Base-by-base conservation (phyloP, 2,113 vertebrate genomes). In the Dicentrarchus labrax region DNA sequence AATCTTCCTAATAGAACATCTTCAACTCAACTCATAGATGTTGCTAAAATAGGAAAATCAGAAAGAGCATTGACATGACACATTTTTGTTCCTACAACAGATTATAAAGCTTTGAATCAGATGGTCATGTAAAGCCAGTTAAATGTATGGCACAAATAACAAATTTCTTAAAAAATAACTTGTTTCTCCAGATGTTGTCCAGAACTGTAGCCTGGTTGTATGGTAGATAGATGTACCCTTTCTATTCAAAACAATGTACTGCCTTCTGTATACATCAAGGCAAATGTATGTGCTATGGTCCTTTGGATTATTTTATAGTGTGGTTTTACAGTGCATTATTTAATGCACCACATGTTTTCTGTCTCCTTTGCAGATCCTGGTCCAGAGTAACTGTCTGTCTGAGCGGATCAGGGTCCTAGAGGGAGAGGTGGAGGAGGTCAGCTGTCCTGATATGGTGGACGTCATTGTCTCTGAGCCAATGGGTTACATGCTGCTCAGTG, bases 401-500 rank as follows among this genome's bases (percentile, higher is more conserved):
- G 95, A 96, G 72, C 95, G 92, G 70, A 96, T 97, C 74, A 88
- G 60, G 36, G 91, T 97, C 76, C 75, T 97, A 22, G 78, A 88
- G 56, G 95, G 95, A 61, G 94, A 95, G 88, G 91, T 94, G 67
- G 95, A 97, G 61, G 94, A 96, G 75, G 78, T 97, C 65, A 93
- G 70, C 36, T 92, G 96, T 59, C 95, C 95, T 2, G 94, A 96
- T 76, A 73, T 85, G 60, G 94, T 96, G 65, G 96, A 96, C 64
- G 53, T 96, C 82, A 94, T 97, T 24, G 76, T 97, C 90, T 96
- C 96, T 5, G 95, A 98, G 91, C 96, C 95, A 0, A 96, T 96
- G 84, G 96, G 95, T 64, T 95, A 95, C 79, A 94, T 97, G 96
- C 90, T 97, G 72, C 95, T 97, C 66, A 96, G 91, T 62, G 95